Percentiles rank a stretch among this genome's conserved stretches.
phyloP scores from a whole-genome alignment of 1,140 invertebrate species.

The Leptinotarsa undecemlineata region DNA sequence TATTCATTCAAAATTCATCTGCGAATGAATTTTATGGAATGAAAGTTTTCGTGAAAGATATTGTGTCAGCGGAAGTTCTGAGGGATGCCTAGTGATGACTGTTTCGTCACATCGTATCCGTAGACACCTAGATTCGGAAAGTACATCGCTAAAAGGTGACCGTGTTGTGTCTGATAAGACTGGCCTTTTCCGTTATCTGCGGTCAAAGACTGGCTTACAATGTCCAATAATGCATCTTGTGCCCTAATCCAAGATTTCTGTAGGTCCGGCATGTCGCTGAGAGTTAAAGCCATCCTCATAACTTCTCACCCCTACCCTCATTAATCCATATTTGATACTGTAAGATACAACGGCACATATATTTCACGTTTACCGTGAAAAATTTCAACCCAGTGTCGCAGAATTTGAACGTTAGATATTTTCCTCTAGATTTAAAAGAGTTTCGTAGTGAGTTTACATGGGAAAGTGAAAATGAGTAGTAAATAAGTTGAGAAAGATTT shows the following conservation, averaged over 20 bases:
- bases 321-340: constrained; percentile 46
- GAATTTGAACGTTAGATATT: too few species aligned
- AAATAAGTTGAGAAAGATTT: too few species aligned
- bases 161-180: constrained; percentile 34
- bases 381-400: constrained; percentile 13
- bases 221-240: constrained; percentile 49
- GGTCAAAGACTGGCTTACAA: constrained; percentile 46
- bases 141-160: constrained; percentile 28
- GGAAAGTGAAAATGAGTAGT: too few species aligned
- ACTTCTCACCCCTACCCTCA: constrained; percentile 38
- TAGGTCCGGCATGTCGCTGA: constrained; percentile 37
- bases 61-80: too few species aligned
- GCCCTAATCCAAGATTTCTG: constrained; percentile 43
- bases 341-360: constrained; percentile 36
- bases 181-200: constrained; percentile 42
- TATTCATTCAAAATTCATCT: too few species aligned
- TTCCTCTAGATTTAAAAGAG: too few species aligned
- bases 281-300: constrained; percentile 41
- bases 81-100: too few species aligned
- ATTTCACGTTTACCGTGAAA: constrained; percentile 35
- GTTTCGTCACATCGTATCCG: neutral
- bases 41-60: too few species aligned
- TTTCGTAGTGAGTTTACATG: too few species aligned
- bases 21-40: too few species aligned
- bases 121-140: neutral